Percentiles rank a stretch among this genome's conserved stretches.
Evolutionary conservation across 2,113 vertebrate species (phyloP).

Genomic region (Poeciliopsis prolifica): DNA sequence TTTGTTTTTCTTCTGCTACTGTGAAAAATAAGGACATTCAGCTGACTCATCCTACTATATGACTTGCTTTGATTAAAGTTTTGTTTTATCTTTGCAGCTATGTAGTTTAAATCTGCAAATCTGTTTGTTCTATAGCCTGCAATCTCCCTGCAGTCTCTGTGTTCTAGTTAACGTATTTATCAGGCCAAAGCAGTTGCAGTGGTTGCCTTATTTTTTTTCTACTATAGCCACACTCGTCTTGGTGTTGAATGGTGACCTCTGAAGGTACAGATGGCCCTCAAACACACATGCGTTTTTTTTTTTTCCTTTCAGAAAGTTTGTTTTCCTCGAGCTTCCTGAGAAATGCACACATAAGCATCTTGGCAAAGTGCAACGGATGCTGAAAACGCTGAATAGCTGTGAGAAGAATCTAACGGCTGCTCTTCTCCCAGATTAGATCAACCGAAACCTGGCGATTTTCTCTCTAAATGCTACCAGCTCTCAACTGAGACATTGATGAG

Average conservation of each 20-base stretch:
- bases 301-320: neutral
- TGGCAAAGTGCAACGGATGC: neutral
- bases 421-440: neutral
- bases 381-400: neutral
- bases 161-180: neutral
- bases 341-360: conserved; percentile 4
- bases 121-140: neutral
- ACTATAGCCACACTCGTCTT: neutral
- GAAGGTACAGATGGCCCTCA: neutral
- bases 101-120: neutral
- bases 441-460: neutral
- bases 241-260: neutral
- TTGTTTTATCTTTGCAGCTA: neutral
- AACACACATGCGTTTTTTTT: neutral
- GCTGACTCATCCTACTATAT: neutral
- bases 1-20: too few relatives aligned
- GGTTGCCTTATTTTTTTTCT: neutral
- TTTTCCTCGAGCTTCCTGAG: neutral
- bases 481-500: neutral
- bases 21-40: too few relatives aligned
- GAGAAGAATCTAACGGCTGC: conserved; percentile 6
- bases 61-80: neutral
- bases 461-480: neutral
- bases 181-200: neutral
- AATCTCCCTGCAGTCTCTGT: neutral